Percentiles rank a stretch among this genome's conserved stretches.
These are phyloP conservation scores for Pyralis farinalis DNA, from an alignment of 2,888 invertebrate genomes.

Conservation along the genomic window DNA sequence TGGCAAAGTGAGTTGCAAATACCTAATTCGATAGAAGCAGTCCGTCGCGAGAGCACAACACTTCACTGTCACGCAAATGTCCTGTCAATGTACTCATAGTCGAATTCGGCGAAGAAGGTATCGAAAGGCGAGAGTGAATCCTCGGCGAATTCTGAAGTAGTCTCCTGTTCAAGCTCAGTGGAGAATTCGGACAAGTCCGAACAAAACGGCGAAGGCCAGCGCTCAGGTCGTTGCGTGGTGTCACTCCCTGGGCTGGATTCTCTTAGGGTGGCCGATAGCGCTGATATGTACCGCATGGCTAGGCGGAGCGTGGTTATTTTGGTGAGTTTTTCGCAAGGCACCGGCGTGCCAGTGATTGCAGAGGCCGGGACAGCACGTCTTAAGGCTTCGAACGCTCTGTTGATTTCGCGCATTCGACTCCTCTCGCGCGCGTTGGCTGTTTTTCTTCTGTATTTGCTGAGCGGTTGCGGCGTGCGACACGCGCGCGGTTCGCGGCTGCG, in stretches of 20 bases:
- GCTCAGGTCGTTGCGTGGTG: conserved; percentile 42
- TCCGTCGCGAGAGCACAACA: conserved; percentile 37
- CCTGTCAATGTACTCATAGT: conserved; percentile 70
- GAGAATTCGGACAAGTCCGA: conserved; percentile 80
- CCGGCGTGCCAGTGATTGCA: conserved; percentile 70
- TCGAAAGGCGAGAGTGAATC: conserved; percentile 82
- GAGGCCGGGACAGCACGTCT: conserved; percentile 87
- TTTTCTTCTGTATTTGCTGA: conserved; percentile 94
- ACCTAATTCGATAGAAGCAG: conserved; percentile 47
- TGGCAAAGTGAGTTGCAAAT: conserved; percentile 64
- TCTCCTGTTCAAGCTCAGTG: conserved; percentile 66
- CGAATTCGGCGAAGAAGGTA: conserved; percentile 75
- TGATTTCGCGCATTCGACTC: conserved; percentile 94
- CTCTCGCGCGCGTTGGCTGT: conserved; percentile 95
- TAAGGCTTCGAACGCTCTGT: conserved; percentile 92
- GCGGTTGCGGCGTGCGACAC: conserved; percentile 85
- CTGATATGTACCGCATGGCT: conserved; percentile 93
- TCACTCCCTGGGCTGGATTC: conserved; percentile 44
- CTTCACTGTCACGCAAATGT: conserved; percentile 71
- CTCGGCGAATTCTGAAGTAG: conserved; percentile 73
- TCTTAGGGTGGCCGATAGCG: conserved; percentile 85
- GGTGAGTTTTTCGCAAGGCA: conserved; percentile 89
- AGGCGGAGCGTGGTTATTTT: conserved; percentile 93
- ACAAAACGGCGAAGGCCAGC: conserved; percentile 69
- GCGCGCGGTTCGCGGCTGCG: conserved; percentile 73